Evolutionary conservation across 1,140 invertebrate species (phyloP), one percentile per base, ranked within the genome.

Genomic region (Bombus soroeensis): DNA sequence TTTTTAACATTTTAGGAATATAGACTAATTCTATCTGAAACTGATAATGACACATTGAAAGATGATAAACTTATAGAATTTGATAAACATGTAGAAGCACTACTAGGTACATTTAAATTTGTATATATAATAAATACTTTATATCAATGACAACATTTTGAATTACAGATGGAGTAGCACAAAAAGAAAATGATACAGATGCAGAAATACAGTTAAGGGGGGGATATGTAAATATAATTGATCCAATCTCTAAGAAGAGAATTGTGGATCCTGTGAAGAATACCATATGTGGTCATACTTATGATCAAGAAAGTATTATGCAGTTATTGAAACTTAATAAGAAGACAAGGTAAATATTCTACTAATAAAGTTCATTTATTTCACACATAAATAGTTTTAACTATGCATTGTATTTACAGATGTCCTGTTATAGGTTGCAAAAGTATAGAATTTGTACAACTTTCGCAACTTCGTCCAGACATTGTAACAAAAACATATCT

Each of bases 251-350:
- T 10, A 96, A 96, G 86, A 94, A 88, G 59, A 91, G 93, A 43
- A 96, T 96, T 74, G 88, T 87, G 5, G 92, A 96, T 85, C 96
- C 96, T 66, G 94, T 96, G 22, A 95, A 93, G 91, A 96, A 96
- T 90, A 93, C 81, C 64, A 85, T 93, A 4, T 96, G 96, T 90
- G 95, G 95, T 8, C 96, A 96, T 76, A 90, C 96, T 6, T 96
- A 96, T 90, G 96, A 96, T 82, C 92, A 88, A 53, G 90, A 92
- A 10, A 94, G 94, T 53, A 95, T 96, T 37, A 91, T 90, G 59
- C 87, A 93, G 5, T 86, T 96, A 12, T 91, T 96, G 12, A 83
- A 91, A 28, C 90, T 88, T n/a, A 95, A 94, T 64, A 82, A 89
- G 10, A 94, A 90, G 22, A 94, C 94, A 3, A 95, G 94, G 95